Evolutionary conservation across 1,140 invertebrate genomes (phyloP), one percentile per base, ranked within the genome.

Genomic region (Drosophila tropicalis): DNA sequence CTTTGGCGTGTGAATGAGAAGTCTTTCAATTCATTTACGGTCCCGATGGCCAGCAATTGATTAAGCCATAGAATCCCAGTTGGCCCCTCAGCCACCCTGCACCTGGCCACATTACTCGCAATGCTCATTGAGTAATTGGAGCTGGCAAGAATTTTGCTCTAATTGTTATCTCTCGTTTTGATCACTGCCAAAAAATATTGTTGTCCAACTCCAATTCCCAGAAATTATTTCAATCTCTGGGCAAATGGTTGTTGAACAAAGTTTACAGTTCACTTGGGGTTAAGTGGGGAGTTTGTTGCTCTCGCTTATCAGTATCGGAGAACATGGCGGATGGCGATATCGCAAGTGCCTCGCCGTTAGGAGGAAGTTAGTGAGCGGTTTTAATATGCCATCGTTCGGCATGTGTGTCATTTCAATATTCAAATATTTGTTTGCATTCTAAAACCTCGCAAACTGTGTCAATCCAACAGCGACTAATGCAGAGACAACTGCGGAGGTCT

Each of bases 371-470:
- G 66, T 65, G 58, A 68, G 32, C 65, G 54, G 58, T 61, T 67
- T 64, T 40, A 75, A 61, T 81, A 67, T 71, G 71, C 66, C 75
- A 76, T 68, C 62, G 47, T 36, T 66, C n/a, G 54, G 41, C 62
- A 65, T 86, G 77, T 70, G 82, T 86, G 71, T 81, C 82, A 76
- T 71, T 72, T 66, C 67, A 72, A 72, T 87, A 86, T 87, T 86
- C 69, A 79, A 87, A 87, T 81, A 76, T 82, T 79, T 69, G 79
- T 79, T 86, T 71, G 63, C 76, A 76, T 81, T 79, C 71, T 73
- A 76, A 69, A 67, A 63, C 44, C 63, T 29, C 57, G 75, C n/a
- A 55, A 84, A 84, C 67, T 84, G 76, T 70, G 81, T 70, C 75
- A 79, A 72, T 66, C 55, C 55, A 69, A 81, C 75, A 82, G 75